Conservation (phyloP, 2,888 invertebrate species). For the Epistrophella euchroma region DNA sequence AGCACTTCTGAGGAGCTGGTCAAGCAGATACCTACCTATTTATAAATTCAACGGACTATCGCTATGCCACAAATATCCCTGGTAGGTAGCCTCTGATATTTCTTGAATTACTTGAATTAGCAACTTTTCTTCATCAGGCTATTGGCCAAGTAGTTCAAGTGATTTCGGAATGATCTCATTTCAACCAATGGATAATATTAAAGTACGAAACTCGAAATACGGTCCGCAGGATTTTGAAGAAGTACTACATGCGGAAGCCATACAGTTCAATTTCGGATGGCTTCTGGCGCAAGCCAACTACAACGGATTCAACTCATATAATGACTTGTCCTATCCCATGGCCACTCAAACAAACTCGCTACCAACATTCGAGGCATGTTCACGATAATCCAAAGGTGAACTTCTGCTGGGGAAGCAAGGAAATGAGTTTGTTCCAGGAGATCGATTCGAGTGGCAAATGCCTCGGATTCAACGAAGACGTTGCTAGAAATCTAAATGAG, state of each 20-base stretch:
- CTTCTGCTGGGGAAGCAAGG: constrained; percentile 91
- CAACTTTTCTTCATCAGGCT: constrained; percentile 85
- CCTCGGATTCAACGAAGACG: constrained; percentile 91
- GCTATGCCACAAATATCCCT: constrained; percentile 90
- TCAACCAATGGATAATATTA: constrained; percentile 87
- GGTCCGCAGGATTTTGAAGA: constrained; percentile 86
- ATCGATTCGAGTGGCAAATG: constrained; percentile 89
- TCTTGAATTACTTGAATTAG: background rate
- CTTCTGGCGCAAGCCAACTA: constrained; percentile 91
- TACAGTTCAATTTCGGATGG: constrained; percentile 92
- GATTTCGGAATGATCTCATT: constrained; percentile 92
- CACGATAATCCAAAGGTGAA: constrained; percentile 89
- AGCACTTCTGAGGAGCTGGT: constrained; percentile 84
- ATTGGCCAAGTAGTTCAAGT: constrained; percentile 92
- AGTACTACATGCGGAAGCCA: constrained; percentile 89
- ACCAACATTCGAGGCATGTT: constrained; percentile 90
- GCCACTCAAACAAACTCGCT: constrained; percentile 94
- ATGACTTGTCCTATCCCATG: constrained; percentile 96
- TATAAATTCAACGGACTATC: constrained; percentile 85
- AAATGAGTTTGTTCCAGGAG: constrained; percentile 89
- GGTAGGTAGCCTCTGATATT: constrained; percentile 84
- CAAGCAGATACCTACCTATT: constrained; percentile 85
- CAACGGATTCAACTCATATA: constrained; percentile 95
- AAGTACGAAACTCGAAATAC: constrained; percentile 83
- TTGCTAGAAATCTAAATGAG: constrained; percentile 89